Base-by-base conservation (phyloP, 2,888 invertebrate genomes). In the Oscheius myriophilus region DNA sequence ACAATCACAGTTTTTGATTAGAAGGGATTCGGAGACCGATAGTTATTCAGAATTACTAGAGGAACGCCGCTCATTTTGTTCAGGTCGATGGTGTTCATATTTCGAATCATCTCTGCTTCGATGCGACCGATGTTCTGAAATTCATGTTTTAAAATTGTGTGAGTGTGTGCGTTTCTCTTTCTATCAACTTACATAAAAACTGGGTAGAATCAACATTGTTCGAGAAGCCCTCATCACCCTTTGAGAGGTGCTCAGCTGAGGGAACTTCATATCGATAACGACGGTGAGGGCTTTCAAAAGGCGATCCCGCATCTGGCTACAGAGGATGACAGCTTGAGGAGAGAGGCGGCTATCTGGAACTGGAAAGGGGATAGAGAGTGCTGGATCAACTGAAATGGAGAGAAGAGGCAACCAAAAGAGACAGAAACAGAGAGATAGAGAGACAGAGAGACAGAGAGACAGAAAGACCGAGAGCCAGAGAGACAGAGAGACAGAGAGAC, bases 81-180 rank as follows among this genome's bases (percentile, higher is more conserved):
- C 39, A 76, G 69, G 49, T 79, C 79, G 21, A 71, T 65, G 16
- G 73, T 75, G 3, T 74, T 73, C 46, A 79, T 62, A 14, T 73
- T 71, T 41, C 72, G 74, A 61, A 79, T 79, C 39, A 79, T 55
- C 21, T 70, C 73, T 33, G 76, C 71, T 55, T 79, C 79, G 26
- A 79, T 71, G 55, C 76, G 76, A 23, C 76, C 76, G 43, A 79
- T 75, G 67, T 76, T 70, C 79, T 79, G 72, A 63, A 79, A 79
- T 46, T n/a, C 21, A 12, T 26, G 26, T 16, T 54, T 23, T 54
- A 25, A 26, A 49, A 23, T 25, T 42, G 3, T 46, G 18, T 12
- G 51, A 51, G 12, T 2, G 18, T 6, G 9, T 6, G 33, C 3
- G 33, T n/a, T n/a, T n/a, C n/a, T n/a, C n/a, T n/a, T n/a, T n/a